Percentiles rank a stretch among this genome's conserved stretches.
These are phyloP conservation scores for Nomada ferruginata DNA, from an alignment of 2,888 invertebrate species.

Conservation along the genomic window DNA sequence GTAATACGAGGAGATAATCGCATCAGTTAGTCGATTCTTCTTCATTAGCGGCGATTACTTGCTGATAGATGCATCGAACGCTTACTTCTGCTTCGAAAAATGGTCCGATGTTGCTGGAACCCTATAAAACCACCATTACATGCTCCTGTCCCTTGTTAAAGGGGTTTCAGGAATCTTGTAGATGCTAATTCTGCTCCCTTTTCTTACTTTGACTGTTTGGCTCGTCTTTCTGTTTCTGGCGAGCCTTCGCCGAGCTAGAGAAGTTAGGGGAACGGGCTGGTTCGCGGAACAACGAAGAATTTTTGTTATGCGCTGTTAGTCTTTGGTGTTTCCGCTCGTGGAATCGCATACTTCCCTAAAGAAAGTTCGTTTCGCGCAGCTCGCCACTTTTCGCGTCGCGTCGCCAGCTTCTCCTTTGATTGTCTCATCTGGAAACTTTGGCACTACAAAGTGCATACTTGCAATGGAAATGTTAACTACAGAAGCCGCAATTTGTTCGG, in stretches of 20 bases:
- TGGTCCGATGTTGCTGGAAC: neutral
- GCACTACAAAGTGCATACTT: neutral
- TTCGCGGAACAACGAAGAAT: slow-evolving; percentile 18
- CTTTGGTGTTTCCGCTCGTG: neutral
- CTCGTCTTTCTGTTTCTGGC: neutral
- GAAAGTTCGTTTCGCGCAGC: neutral
- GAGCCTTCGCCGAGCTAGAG: neutral
- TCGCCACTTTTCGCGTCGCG: neutral
- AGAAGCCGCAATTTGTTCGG: neutral
- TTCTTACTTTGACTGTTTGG: neutral
- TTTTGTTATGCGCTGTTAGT: slow-evolving; percentile 5
- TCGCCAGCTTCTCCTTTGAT: neutral
- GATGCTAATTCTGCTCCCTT: slow-evolving; percentile 18
- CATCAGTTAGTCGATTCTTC: no score
- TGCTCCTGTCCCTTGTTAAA: neutral
- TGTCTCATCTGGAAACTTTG: neutral
- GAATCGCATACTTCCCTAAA: neutral
- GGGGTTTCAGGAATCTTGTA: neutral
- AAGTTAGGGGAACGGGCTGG: neutral
- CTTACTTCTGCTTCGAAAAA: neutral
- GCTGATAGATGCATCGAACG: neutral
- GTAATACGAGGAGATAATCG: no score
- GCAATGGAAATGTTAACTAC: neutral
- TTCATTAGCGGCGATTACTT: no score
- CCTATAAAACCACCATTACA: neutral